Conservation (phyloP, 2,113 vertebrate genomes). For the Protobothrops flavoviridis region DNA sequence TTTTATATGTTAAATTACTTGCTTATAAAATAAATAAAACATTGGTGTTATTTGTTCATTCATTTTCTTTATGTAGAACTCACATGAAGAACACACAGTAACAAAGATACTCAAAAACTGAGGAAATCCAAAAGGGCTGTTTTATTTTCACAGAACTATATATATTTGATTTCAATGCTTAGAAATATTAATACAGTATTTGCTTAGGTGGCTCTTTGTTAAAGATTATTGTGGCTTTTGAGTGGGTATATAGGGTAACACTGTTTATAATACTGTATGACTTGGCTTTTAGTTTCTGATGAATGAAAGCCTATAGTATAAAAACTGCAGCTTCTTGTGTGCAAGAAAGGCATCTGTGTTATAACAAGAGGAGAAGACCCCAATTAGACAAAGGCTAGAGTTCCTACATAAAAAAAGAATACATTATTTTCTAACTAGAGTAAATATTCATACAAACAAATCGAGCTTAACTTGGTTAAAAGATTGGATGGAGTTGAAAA, state of each 20-base stretch:
- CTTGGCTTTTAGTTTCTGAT: conserved; percentile 64
- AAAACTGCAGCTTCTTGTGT: conserved; percentile 69
- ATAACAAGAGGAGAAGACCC: conserved; percentile 67
- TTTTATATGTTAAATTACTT: neutral
- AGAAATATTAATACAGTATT: neutral
- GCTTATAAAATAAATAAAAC: neutral
- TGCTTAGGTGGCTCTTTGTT: conserved; percentile 1
- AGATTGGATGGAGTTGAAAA: no score
- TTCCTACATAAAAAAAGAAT: conserved; percentile 62
- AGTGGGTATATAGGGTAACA: conserved; percentile 61
- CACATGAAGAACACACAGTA: neutral
- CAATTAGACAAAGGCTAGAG: conserved; percentile 67
- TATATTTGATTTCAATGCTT: neutral
- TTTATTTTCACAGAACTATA: neutral
- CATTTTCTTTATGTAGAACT: neutral
- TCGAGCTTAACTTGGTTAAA: no score
- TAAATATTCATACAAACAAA: conserved; percentile 71
- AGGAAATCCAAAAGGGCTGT: neutral
- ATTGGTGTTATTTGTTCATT: neutral
- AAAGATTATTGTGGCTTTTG: conserved; percentile 42
- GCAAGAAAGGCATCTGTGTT: conserved; percentile 66
- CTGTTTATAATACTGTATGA: conserved; percentile 65
- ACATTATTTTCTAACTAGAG: conserved; percentile 60
- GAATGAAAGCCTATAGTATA: conserved; percentile 70
- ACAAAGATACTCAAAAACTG: neutral